These are phyloP conservation scores for Diarsia brunnea DNA, from an alignment of 2,888 invertebrate genomes.

Conservation along the genomic window DNA sequence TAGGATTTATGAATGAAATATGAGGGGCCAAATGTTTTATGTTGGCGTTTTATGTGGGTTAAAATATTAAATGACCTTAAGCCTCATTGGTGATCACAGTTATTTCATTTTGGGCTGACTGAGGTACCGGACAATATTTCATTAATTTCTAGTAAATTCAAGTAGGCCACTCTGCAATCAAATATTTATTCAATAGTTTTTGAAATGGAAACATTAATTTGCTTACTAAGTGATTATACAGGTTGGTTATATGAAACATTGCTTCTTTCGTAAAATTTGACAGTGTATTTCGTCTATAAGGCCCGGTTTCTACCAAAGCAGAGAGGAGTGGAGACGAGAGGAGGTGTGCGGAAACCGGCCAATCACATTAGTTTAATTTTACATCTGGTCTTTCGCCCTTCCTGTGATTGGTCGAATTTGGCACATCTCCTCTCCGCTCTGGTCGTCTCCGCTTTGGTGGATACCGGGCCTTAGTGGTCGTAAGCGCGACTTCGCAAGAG, in stretches of 20 bases:
- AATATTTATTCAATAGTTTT: neutral
- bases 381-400: too few relatives aligned
- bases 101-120: neutral
- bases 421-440: too few relatives aligned
- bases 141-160: neutral
- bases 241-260: neutral
- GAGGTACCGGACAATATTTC: neutral
- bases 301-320: too few relatives aligned
- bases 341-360: too few relatives aligned
- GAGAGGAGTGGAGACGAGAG: too few relatives aligned
- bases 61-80: conserved; percentile 20
- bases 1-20: conserved; percentile 41
- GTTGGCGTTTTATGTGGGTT: conserved; percentile 19
- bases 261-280: neutral
- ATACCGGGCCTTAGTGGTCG: too few relatives aligned
- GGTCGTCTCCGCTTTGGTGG: too few relatives aligned
- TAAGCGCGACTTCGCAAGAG: neutral
- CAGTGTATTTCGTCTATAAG: neutral
- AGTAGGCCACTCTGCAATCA: too few relatives aligned
- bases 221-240: neutral
- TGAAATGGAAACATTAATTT: neutral
- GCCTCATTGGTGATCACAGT: conserved; percentile 6
- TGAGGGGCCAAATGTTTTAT: conserved; percentile 37
- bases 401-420: too few relatives aligned
- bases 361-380: too few relatives aligned